These are phyloP conservation scores for Diuraphis noxia DNA, from an alignment of 1,140 invertebrate genomes.

Conservation along the genomic window DNA sequence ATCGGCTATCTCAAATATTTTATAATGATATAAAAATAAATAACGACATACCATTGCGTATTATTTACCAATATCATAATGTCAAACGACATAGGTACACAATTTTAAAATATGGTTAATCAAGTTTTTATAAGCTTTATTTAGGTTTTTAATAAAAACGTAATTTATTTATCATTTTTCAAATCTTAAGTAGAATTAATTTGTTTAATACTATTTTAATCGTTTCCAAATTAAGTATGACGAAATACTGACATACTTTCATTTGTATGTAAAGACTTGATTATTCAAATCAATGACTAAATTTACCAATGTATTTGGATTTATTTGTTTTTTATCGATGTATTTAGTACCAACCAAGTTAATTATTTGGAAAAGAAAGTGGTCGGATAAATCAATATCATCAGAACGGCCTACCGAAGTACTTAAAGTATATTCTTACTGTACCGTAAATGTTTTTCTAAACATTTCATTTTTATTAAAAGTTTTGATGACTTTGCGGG, in stretches of 20 bases:
- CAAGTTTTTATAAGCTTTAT: not conserved
- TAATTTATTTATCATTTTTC: not conserved
- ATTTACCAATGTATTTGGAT: not conserved
- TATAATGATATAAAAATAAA: conserved; percentile 13
- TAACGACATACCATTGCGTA: conserved; percentile 1
- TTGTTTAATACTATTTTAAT: not conserved
- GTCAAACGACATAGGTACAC: not conserved
- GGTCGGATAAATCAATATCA: too few relatives aligned
- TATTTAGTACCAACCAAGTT: too few relatives aligned
- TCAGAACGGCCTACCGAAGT: too few relatives aligned
- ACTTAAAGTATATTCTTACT: too few relatives aligned
- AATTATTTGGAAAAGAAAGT: too few relatives aligned
- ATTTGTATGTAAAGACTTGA: not conserved
- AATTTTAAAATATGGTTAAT: not conserved
- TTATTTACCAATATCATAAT: not conserved
- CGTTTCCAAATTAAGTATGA: not conserved
- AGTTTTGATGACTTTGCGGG: too few relatives aligned
- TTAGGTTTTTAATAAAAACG: not conserved
- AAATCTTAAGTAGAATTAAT: not conserved
- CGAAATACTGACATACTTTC: not conserved
- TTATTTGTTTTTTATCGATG: too few relatives aligned
- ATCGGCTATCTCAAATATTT: not conserved
- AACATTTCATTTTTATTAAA: too few relatives aligned
- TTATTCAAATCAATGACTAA: not conserved
- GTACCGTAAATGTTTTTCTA: too few relatives aligned